A percentile compares a stretch with the other conserved stretches of the same genome.
These are phyloP conservation scores for Myotis findleyi DNA, from an alignment of 2,797 vertebrate species.

Conservation along the genomic window DNA sequence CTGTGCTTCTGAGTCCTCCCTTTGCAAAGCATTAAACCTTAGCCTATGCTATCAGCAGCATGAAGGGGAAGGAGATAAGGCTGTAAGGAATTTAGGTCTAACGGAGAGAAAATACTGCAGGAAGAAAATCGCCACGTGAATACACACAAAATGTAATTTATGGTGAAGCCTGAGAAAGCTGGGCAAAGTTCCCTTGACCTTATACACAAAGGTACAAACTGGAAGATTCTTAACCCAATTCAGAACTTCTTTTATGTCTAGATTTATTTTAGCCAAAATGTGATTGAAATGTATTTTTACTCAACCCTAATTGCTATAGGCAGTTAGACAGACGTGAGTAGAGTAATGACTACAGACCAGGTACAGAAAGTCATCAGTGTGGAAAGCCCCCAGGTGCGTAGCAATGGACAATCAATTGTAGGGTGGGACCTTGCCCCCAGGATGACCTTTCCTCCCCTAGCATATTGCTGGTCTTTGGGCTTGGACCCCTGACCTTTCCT, in stretches of 20 bases:
- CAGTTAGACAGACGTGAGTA: too few relatives aligned
- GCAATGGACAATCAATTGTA: too few relatives aligned
- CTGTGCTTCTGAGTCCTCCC: not conserved
- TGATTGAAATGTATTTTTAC: not conserved
- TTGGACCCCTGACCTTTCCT: too few relatives aligned
- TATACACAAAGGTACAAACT: not conserved
- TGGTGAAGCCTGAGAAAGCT: not conserved
- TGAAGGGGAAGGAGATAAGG: conserved; percentile 23
- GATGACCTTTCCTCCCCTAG: too few relatives aligned
- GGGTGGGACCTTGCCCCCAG: too few relatives aligned
- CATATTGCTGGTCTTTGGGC: too few relatives aligned
- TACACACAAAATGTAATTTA: conserved; percentile 53
- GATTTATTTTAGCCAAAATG: conserved; percentile 45
- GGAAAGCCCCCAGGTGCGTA: too few relatives aligned
- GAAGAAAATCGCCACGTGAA: not conserved
- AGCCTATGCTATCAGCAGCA: not conserved
- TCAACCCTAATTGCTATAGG: not conserved
- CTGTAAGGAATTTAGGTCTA: not conserved
- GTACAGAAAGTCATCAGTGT: too few relatives aligned
- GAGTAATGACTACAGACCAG: too few relatives aligned
- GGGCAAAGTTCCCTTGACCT: not conserved
- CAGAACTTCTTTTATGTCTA: not conserved
- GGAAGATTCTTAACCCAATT: conserved; percentile 17
- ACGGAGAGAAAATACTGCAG: not conserved
- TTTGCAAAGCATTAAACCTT: not conserved